Evolutionary conservation across 1,140 invertebrate genomes (phyloP).

Genomic region (Helicoverpa armigera): DNA sequence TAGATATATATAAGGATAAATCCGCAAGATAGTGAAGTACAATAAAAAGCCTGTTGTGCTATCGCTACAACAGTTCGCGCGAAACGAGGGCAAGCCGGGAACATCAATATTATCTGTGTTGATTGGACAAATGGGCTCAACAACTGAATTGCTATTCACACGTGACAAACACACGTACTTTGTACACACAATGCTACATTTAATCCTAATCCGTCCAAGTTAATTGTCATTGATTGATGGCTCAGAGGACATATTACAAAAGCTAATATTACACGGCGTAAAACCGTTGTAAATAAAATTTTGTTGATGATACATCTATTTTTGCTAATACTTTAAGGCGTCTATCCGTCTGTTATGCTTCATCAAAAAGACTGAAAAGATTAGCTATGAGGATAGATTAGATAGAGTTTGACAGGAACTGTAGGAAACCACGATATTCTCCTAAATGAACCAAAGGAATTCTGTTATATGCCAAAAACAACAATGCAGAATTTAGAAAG

Average conservation of each 20-base stretch:
- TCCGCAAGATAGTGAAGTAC: conserved; percentile 3
- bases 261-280: no score
- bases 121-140: conserved; percentile 79
- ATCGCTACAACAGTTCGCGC: conserved; percentile 59
- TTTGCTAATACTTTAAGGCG: no score
- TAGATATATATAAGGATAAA: conserved; percentile 6
- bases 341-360: no score
- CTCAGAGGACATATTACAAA: neutral
- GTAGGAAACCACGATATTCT: neutral
- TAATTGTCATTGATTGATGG: conserved; percentile 32
- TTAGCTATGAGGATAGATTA: no score
- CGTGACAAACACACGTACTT: conserved; percentile 52
- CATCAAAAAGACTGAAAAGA: no score
- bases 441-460: conserved; percentile 5
- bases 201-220: conserved; percentile 47
- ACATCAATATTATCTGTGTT: conserved; percentile 77
- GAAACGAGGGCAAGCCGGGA: conserved; percentile 71
- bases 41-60: conserved; percentile 53
- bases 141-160: conserved; percentile 53
- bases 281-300: no score
- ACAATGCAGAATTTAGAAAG: neutral
- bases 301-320: no score
- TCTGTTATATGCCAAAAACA: conserved; percentile 12
- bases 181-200: conserved; percentile 8
- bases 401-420: no score